Evolutionary conservation across 2,888 invertebrate genomes (phyloP), one percentile per base, ranked within the genome.

Genomic region (Cosmorhoe ocellata): DNA sequence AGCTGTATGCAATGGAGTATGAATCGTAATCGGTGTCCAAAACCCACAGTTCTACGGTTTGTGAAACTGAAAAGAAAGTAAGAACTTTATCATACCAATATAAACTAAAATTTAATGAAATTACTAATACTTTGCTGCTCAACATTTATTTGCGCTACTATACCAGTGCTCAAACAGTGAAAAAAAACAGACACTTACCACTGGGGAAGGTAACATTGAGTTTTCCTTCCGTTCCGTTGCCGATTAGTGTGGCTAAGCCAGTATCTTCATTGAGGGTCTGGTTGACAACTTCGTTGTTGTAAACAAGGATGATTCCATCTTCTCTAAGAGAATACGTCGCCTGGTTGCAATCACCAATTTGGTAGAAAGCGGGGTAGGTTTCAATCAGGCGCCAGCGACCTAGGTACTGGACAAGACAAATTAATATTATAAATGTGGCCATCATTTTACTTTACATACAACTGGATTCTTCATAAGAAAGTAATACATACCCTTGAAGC

Each of bases 1-100:
- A 94, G 24, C 92, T 91, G 86, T 93, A 94, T 0, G 93, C 91
- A 0, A 93, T 86, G 0, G 93, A 81, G 60, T 91, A 94, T 37
- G 85, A 83, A 0, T 82, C 81, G 65, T 94, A 94, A 68, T 94
- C 93, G 0, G 93, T 93, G 36, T 89, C 76, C 11, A 78, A 59
- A 12, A 79, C 63, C 66, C 64, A 74, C 41, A 74, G 73, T 24
- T 73, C 66, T 2, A 63, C 49, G 2, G 64, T 51, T 33, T 37
- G 34, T 3, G 58, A 13, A 2, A 58, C 77, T 77, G 51, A 56
- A 70, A 36, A 7, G 3, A 30, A 34, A 11, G 12, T 26, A 4
- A 14, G 1, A 18, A n/a, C 6, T 18, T 10, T 18, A 10, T 33
- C n/a, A n/a, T n/a, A n/a, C n/a, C n/a, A n/a, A n/a, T n/a, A n/a